Evolutionary conservation across 1,140 invertebrate species (phyloP).

Genomic region (Brachionus calyciflorus): DNA sequence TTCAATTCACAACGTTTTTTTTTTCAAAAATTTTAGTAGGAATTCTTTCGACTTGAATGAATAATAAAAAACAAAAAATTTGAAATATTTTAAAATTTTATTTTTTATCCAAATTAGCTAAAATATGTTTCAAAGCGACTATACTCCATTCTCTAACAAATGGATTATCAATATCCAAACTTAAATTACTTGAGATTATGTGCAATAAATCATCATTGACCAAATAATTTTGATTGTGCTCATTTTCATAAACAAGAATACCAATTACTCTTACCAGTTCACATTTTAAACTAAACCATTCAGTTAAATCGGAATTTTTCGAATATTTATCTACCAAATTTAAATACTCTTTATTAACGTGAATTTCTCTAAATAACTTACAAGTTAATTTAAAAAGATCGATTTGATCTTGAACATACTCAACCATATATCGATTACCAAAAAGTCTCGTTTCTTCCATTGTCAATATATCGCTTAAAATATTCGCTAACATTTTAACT

Average conservation of each 20-base stretch:
- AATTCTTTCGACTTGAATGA: no score
- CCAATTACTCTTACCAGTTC: constrained; percentile 26
- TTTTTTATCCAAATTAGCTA: constrained; percentile 25
- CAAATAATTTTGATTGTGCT: constrained; percentile 9
- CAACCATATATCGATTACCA: not conserved
- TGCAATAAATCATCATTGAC: constrained; percentile 10
- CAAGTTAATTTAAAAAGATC: not conserved
- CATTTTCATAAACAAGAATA: constrained; percentile 37
- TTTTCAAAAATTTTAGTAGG: no score
- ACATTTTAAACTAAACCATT: constrained; percentile 9
- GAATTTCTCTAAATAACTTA: constrained; percentile 20
- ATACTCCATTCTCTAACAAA: constrained; percentile 44
- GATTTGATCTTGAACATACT: not conserved
- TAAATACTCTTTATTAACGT: not conserved
- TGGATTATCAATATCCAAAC: constrained; percentile 42
- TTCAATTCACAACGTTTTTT: no score
- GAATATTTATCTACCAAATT: constrained; percentile 2
- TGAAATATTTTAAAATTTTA: no score
- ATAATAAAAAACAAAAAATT: not conserved
- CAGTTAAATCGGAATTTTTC: not conserved
- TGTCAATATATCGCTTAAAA: not conserved
- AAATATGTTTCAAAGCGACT: constrained; percentile 38
- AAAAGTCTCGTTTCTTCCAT: constrained; percentile 4
- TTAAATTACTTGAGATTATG: constrained; percentile 40
- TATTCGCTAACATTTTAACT: not conserved